Base-by-base conservation (phyloP, 1,140 invertebrate genomes). In the Drosophila bocki region DNA sequence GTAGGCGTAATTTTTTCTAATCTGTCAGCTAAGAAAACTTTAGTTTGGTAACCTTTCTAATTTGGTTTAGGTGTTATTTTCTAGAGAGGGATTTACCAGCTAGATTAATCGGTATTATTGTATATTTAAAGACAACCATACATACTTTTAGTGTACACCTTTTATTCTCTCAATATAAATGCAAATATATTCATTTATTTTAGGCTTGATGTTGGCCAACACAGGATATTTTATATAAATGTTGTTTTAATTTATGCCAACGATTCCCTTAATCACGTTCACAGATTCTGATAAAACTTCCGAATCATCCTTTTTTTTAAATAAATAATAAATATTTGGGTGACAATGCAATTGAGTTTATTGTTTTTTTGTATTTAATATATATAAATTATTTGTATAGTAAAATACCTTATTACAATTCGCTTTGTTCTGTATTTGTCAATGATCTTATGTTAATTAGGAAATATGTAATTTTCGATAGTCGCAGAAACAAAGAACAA, bases 351-450 rank as follows among this genome's bases (percentile, higher is more conserved):
- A 60, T 68, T 47, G 61, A 74, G 67, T 80, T 82, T 74, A 74
- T 85, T 84, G 33, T 53, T 35, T 78, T 6, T 29, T 29, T 29
- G n/a, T 19, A 1, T 29, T 51, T 41, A 77, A 50, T 67, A 88
- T 65, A 63, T 82, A 84, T 78, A 88, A 88, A 78, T 83, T 70
- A 83, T 65, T 80, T 33, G 68, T 80, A 88, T 80, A 63, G 72
- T 82, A 64, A 82, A 51, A 69, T 78, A 82, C 70, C 72, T 80
- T 83, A 87, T 67, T n/a, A 39, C 80, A 86, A 82, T 80, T 83
- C 59, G 50, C 71, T 72, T 78, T 61, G 80, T 74, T 54, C 13
- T 54, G 12, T 54, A 22, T 37, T 37, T 35, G 64, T 33, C 87
- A 88, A 80, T 78, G 80, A 69, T 65, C 69, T 53, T 63, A 71